Evolutionary conservation across 2,797 vertebrate species (phyloP), one percentile per base, ranked within the genome.

Genomic region (Echiichthys vipera): DNA sequence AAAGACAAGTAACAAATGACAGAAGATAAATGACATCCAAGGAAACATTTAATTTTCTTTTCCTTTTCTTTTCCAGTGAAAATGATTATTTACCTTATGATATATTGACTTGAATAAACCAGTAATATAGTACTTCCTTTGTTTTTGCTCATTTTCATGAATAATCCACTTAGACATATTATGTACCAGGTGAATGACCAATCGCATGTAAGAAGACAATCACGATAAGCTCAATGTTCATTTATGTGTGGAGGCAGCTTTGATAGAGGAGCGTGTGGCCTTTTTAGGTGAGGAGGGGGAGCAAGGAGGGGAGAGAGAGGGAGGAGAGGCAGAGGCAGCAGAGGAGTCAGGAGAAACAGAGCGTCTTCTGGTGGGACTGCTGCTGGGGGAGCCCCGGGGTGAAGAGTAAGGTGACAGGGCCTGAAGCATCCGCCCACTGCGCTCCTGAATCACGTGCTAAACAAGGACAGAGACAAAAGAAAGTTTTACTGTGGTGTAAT

Each of bases 401-500:
- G 92, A 93, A 84, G 97, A 95, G 88, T 97, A 97, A 2, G 98
- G 98, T 3, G 98, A 99, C 58, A 98, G 91, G 11, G 97, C 97
- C 93, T 99, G 98, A 6, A 99, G 95, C 96, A 99, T 95, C 15
- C 98, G 95, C 1, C 96, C 97, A 0, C 97, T 97, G 27, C 95
- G 90, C 85, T 99, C 98, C 94, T 99, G 98, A 86, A 99, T 97
- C 87, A 93, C 96, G 91, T 97, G 96, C 95, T 99, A 32, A 51
- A 82, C 22, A 56, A 42, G 34, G 22, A 40, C 29, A 77, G 36
- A 83, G 22, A 69, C 6, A 49, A 18, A 67, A 15, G 2, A 54
- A 5, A n/a, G n/a, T 25, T 51, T 58, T 2, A 64, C 4, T 45
- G 7, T 22, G 25, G 8, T 69, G 25, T 46, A 7, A 29, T 40